These are phyloP conservation scores for Oryzaephilus surinamensis DNA, from an alignment of 1,140 invertebrate species.

Conservation along the genomic window DNA sequence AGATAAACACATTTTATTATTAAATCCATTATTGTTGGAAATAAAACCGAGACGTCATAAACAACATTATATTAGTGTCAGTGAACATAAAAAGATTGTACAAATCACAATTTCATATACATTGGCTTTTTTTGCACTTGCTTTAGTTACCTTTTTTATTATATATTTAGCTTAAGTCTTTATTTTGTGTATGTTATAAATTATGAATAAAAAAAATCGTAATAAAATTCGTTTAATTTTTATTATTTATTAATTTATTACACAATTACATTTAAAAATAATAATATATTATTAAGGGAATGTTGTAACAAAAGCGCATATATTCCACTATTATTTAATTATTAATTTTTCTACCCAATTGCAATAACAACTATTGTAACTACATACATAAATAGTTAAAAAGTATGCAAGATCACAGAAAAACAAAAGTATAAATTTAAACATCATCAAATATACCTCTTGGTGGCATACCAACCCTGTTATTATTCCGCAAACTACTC, in stretches of 20 bases:
- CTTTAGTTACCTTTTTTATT: constrained; percentile 43
- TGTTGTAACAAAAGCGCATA: background rate
- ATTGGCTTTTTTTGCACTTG: constrained; percentile 40
- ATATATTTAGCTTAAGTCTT: constrained; percentile 38
- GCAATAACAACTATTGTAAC: background rate
- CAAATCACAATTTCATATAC: constrained; percentile 41
- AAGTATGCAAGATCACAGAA: constrained; percentile 6
- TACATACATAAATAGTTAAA: background rate
- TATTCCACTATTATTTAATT: background rate
- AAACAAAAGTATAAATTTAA: constrained; percentile 15
- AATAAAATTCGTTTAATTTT: constrained; percentile 1
- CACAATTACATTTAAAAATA: constrained; percentile 2
- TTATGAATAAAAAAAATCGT: constrained; percentile 9
- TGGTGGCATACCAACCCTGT: constrained; percentile 56
- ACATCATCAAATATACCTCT: constrained; percentile 79
- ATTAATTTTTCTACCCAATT: too few relatives aligned
- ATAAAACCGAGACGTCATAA: constrained; percentile 17
- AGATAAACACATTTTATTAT: constrained; percentile 34
- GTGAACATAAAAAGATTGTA: constrained; percentile 40
- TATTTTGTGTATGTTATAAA: constrained; percentile 10
- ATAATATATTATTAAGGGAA: background rate
- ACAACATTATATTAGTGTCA: constrained; percentile 28
- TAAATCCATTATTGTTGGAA: constrained; percentile 41
- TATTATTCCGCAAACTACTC: too few relatives aligned
- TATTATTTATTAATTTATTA: constrained; percentile 4